Conservation (phyloP, 2,113 vertebrate species). For the Thermophis baileyi region DNA sequence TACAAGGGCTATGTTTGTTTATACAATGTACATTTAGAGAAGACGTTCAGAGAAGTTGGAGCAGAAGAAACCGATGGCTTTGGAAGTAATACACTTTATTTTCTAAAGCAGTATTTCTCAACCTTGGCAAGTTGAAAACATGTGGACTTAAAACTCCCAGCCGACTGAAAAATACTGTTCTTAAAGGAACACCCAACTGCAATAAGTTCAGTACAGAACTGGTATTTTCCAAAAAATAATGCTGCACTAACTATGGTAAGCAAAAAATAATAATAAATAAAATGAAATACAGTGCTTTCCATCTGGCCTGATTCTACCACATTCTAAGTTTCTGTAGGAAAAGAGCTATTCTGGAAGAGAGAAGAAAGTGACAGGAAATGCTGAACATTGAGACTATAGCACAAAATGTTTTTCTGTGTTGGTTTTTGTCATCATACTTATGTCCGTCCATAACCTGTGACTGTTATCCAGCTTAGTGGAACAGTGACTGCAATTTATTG, state of each 20-base stretch:
- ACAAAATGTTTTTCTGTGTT: not conserved
- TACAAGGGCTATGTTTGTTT: not conserved
- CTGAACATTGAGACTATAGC: not conserved
- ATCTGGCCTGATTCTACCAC: not conserved
- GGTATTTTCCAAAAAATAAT: not conserved
- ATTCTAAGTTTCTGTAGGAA: not conserved
- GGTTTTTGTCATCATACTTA: not conserved
- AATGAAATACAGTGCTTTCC: not conserved
- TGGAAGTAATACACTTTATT: not conserved
- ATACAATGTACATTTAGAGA: not conserved
- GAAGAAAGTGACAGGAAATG: not conserved
- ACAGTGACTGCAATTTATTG: not conserved
- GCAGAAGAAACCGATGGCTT: not conserved
- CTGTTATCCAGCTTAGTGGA: not conserved
- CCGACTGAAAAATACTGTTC: not conserved
- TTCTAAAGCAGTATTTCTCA: not conserved
- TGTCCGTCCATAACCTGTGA: not conserved
- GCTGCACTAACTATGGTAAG: not conserved
- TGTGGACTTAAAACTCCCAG: not conserved
- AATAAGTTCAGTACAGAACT: not conserved
- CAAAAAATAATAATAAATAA: not conserved
- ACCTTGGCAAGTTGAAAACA: not conserved
- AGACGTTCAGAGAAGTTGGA: not conserved
- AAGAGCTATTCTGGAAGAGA: not conserved
- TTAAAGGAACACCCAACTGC: not conserved